A percentile compares a stretch with the other conserved stretches of the same genome.
Conservation (phyloP, 2,888 invertebrate genomes). For the Oligia latruncula region DNA sequence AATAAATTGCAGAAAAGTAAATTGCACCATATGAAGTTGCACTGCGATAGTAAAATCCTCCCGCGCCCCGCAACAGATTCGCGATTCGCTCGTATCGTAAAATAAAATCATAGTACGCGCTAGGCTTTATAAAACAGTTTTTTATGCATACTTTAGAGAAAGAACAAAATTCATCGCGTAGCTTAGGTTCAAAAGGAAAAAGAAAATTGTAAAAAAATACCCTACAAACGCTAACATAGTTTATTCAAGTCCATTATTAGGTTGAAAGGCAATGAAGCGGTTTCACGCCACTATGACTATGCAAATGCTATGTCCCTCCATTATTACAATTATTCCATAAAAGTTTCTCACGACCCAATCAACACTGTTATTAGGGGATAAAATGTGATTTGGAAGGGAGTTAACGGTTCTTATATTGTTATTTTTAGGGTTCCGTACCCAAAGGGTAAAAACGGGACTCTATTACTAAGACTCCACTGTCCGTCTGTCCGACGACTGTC, state of each 20-base stretch:
- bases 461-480: too few species aligned
- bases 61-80: rapidly evolving
- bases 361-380: conserved; percentile 36
- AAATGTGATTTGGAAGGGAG: conserved; percentile 41
- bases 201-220: neutral
- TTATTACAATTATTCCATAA: conserved; percentile 46
- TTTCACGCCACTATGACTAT: conserved; percentile 57
- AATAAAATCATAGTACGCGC: neutral
- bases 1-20: neutral
- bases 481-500: too few species aligned
- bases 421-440: neutral
- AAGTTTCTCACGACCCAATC: conserved; percentile 54
- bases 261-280: conserved; percentile 50
- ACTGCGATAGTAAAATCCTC: neutral
- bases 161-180: neutral
- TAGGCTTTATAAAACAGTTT: neutral
- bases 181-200: neutral
- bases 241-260: conserved; percentile 47
- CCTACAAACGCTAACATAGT: conserved; percentile 2
- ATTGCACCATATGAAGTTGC: neutral
- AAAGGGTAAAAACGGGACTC: too few species aligned
- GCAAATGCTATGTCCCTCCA: conserved; percentile 51
- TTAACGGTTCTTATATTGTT: conserved; percentile 19
- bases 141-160: neutral
- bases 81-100: neutral